phyloP scores from a whole-genome alignment of 2,888 invertebrate genomes.

The Pecten maximus region DNA sequence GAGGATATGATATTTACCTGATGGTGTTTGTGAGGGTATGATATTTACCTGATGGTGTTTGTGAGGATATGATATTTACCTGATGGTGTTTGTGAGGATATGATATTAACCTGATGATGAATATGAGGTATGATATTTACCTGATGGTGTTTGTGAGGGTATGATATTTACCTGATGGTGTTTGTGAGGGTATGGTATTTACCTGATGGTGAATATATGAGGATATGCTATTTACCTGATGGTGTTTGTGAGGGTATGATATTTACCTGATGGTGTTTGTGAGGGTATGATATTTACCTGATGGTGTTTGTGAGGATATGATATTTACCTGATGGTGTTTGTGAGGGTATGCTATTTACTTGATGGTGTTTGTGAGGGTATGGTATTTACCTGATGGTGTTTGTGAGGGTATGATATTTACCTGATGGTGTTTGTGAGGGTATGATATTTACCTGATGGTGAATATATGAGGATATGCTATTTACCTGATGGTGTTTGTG shows the following conservation, averaged over 20 bases:
- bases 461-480: neutral
- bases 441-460: neutral
- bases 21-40: neutral
- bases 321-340: neutral
- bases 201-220: too few relatives aligned
- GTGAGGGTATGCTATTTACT: neutral
- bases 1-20: neutral
- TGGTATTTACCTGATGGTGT: too few relatives aligned
- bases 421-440: neutral
- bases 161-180: neutral
- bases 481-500: too few relatives aligned
- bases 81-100: too few relatives aligned
- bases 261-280: too few relatives aligned
- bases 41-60: too few relatives aligned
- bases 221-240: neutral
- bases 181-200: neutral
- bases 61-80: too few relatives aligned
- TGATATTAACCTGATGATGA: too few relatives aligned
- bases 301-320: too few relatives aligned
- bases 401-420: neutral
- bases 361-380: constrained; percentile 49
- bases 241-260: neutral
- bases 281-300: too few relatives aligned
- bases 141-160: neutral
- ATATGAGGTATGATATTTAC: neutral